phyloP scores from a whole-genome alignment of 1,140 invertebrate genomes.

The Aphelenchoides fujianensis region DNA sequence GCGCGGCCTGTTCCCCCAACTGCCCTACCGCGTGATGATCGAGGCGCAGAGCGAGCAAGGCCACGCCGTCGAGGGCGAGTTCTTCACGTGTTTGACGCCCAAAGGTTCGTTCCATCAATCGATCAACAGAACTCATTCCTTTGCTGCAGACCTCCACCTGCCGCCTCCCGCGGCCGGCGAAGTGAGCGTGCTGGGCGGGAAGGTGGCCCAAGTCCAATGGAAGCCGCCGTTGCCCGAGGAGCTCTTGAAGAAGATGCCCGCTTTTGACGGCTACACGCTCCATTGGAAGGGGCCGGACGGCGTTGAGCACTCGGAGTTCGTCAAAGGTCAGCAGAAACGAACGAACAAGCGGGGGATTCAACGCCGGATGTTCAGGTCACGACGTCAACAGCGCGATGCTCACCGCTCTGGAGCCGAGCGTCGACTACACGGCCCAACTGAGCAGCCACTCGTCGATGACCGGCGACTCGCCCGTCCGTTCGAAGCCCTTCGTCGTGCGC shows the following conservation, averaged over 20 bases:
- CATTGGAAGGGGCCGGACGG: background rate
- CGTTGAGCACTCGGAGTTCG: background rate
- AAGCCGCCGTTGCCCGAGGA: background rate
- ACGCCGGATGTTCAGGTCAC: slow-evolving; percentile 13
- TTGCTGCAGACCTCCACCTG: background rate
- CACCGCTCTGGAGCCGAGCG: background rate
- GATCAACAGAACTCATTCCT: background rate
- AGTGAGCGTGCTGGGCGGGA: background rate
- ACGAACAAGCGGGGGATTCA: background rate
- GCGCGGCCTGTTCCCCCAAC: slow-evolving; percentile 6
- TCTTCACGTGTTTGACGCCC: slow-evolving; percentile 1
- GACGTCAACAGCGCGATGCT: slow-evolving; percentile 3
- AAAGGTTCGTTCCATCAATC: background rate
- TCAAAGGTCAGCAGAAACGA: background rate
- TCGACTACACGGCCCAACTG: slow-evolving; percentile 7
- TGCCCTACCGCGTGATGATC: slow-evolving; percentile 5
- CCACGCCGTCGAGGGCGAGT: background rate
- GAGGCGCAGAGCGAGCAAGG: background rate
- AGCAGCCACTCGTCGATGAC: slow-evolving; percentile 10
- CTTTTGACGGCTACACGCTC: slow-evolving; percentile 14
- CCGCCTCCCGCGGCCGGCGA: background rate
- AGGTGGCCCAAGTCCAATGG: slow-evolving; percentile 6
- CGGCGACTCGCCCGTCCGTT: slow-evolving; percentile 7
- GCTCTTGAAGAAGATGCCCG: background rate
- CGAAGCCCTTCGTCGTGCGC: background rate